phyloP scores from a whole-genome alignment of 2,888 invertebrate species.

The Leucoma salicis region DNA sequence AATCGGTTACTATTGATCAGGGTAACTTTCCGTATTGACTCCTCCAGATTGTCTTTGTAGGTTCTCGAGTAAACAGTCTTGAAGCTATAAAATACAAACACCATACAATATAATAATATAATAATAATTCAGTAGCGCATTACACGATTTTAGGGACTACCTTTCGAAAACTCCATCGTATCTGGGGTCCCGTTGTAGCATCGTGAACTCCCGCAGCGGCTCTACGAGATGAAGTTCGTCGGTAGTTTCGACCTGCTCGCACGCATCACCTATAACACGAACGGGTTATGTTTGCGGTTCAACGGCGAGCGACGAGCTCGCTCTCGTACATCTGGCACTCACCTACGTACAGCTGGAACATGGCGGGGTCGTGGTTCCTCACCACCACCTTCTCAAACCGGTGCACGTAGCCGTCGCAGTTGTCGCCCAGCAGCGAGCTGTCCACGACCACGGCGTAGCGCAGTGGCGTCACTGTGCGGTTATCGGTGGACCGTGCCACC shows the following conservation, averaged over 20 bases:
- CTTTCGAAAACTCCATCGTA: conserved; percentile 40
- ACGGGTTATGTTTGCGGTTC: neutral
- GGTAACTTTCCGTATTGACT: conserved; percentile 60
- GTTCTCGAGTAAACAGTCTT: conserved; percentile 41
- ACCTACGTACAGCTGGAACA: conserved; percentile 52
- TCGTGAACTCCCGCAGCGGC: conserved; percentile 63
- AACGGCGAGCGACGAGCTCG: neutral
- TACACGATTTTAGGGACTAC: conserved; percentile 29
- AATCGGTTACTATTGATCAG: conserved; percentile 54
- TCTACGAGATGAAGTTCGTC: conserved; percentile 40
- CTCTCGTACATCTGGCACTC: no score
- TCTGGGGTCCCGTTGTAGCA: conserved; percentile 48
- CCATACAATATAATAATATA: no score
- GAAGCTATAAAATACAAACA: conserved; percentile 44
- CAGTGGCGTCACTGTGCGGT: conserved; percentile 45
- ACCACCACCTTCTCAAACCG: conserved; percentile 47
- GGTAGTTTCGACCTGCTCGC: conserved; percentile 38
- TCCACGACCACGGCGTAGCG: conserved; percentile 62
- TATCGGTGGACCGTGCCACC: conserved; percentile 41
- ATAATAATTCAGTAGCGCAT: no score
- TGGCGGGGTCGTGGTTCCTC: conserved; percentile 32
- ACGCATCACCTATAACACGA: conserved; percentile 41
- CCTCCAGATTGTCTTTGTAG: conserved; percentile 55
- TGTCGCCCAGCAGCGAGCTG: conserved; percentile 62
- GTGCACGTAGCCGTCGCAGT: conserved; percentile 61